Evolutionary conservation across 2,113 vertebrate genomes (phyloP).

Genomic region (Phylloscopus trochiloides): DNA sequence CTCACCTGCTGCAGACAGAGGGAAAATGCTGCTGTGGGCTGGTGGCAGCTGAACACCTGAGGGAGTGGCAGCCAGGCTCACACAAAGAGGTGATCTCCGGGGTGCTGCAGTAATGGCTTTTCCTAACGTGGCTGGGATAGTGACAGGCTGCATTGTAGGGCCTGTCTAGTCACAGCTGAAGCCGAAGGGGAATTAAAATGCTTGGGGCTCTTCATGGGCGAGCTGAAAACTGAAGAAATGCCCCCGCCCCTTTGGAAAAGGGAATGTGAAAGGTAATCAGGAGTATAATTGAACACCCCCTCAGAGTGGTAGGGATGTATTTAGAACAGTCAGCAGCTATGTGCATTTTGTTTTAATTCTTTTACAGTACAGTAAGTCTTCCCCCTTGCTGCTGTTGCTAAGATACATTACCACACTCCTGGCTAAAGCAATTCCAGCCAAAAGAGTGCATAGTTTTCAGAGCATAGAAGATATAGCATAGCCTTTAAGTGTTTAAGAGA

Average conservation of each 20-base stretch:
- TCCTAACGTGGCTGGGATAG: neutral
- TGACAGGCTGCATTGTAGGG: neutral
- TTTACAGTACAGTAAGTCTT: conserved; percentile 59
- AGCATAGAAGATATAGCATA: neutral
- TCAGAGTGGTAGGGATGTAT: conserved; percentile 50
- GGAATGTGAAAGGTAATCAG: conserved; percentile 30
- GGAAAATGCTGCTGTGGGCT: neutral
- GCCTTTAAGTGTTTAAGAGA: neutral
- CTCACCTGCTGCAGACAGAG: neutral
- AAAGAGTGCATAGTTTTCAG: neutral
- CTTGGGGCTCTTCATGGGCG: neutral
- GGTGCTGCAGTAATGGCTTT: conserved; percentile 16
- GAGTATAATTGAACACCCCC: conserved; percentile 56
- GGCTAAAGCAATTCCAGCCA: conserved; percentile 13
- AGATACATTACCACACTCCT: conserved; percentile 49
- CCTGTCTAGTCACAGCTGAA: neutral
- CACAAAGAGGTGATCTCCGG: neutral
- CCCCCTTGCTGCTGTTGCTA: conserved; percentile 50
- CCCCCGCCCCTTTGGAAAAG: neutral
- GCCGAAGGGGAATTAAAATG: neutral
- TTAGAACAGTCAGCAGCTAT: conserved; percentile 60
- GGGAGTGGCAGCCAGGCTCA: neutral
- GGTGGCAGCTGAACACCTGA: conserved; percentile 12
- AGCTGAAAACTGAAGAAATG: neutral
- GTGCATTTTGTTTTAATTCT: conserved; percentile 64